A percentile compares a stretch with the other conserved stretches of the same genome.
Evolutionary conservation across 37 sponge, comb jelly and placozoan genomes (phyloP).

Genomic region (Chondrosia reniformis): DNA sequence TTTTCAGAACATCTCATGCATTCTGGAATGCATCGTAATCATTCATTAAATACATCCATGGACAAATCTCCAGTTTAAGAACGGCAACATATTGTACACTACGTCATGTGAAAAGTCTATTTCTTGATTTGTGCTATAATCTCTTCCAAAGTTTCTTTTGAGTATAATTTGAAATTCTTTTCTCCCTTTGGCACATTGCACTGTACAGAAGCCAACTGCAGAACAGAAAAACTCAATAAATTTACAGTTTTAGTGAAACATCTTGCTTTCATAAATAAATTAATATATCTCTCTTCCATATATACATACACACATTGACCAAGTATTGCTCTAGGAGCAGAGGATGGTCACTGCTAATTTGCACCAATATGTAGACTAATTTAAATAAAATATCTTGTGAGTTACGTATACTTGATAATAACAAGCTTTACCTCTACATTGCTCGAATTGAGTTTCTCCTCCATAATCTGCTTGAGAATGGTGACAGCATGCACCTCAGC

Average conservation of each 20-base stretch:
- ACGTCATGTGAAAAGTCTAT: neutral
- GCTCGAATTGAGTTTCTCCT: slow-evolving; percentile 87
- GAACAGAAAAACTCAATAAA: neutral
- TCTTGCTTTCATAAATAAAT: too few species aligned
- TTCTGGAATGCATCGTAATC: slow-evolving; percentile 79
- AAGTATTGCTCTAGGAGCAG: too few species aligned
- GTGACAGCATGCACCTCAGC: slow-evolving; percentile 72
- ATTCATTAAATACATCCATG: slow-evolving; percentile 65
- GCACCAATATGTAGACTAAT: too few species aligned
- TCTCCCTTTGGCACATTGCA: slow-evolving; percentile 44
- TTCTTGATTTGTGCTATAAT: slow-evolving; percentile 57
- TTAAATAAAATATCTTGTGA: neutral
- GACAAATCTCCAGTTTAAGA: slow-evolving; percentile 53
- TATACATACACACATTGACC: too few species aligned
- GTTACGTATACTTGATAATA: neutral
- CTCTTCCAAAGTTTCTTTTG: slow-evolving; percentile 58
- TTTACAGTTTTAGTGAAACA: too few species aligned
- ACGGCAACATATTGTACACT: neutral
- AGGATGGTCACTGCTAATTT: too few species aligned
- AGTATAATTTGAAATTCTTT: slow-evolving; percentile 52
- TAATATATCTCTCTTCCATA: too few species aligned
- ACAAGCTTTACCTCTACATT: slow-evolving; percentile 82
- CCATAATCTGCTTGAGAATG: slow-evolving; percentile 96
- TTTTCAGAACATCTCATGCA: slow-evolving; percentile 48
- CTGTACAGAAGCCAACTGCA: slow-evolving; percentile 22